Base-by-base conservation (phyloP, 2,888 invertebrate genomes). In the Zaprionus obscuricornis region DNA sequence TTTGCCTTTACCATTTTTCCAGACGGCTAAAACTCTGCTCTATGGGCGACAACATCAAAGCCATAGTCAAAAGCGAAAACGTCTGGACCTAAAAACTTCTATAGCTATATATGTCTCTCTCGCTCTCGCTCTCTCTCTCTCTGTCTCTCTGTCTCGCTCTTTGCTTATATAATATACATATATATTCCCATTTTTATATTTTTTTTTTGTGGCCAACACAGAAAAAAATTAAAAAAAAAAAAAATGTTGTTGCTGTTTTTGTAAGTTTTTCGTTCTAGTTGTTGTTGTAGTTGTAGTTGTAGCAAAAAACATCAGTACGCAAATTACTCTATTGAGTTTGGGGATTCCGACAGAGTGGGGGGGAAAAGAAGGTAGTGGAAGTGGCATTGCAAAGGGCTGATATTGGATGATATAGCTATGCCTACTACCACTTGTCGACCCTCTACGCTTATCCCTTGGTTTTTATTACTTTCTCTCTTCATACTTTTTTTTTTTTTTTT, bases 41-140 rank as follows among this genome's bases (percentile, higher is more conserved):
- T 33, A 49, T 24, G 52, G 40, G 49, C 67, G 64, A 74, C 69
- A 74, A 82, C 77, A 77, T 78, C 77, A 78, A 78, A 81, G 77
- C 68, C 52, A 43, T 31, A 66, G 66, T 51, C 66, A 68, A 69
- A n/a, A 68, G 68, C 73, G 5, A 76, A 65, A 76, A 71, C 67
- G 81, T 77, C 76, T 73, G 76, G 57, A 64, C 59, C 59, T 81
- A 73, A 76, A 76, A 79, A 54, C 46, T 62, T 17, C 36, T 62
- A 26, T 31, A 14, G 20, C 11, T 22, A 11, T 16, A 8, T 22
- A 0, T 5, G 5, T 2, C 7, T n/a, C 8, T 18, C 20, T 34
- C n/a, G 2, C 6, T 7, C n/a, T n/a, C n/a, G n/a, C n/a, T n/a
- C n/a, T n/a, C n/a, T n/a, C n/a, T n/a, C n/a, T n/a, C n/a, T n/a